Conservation (phyloP, 2,888 invertebrate genomes). For the Dascillus cervinus region DNA sequence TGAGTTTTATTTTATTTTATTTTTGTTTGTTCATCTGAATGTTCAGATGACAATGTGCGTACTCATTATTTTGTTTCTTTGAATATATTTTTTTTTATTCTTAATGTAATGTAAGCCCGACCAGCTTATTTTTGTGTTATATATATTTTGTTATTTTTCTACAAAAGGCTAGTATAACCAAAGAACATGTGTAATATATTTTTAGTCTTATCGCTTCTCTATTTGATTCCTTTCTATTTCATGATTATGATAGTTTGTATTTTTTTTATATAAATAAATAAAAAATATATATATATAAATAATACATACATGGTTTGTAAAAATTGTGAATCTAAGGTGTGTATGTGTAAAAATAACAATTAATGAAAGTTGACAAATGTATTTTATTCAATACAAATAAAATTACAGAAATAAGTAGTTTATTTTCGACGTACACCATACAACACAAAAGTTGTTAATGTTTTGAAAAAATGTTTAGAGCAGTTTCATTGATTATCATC, state of each 20-base stretch:
- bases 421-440: no score
- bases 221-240: constrained; percentile 11
- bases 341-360: constrained; percentile 35
- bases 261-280: no score
- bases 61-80: no score
- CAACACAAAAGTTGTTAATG: no score
- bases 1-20: no score
- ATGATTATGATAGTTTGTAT: constrained; percentile 21
- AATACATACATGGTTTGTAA: constrained; percentile 30
- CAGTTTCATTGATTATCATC: no score
- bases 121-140: constrained; percentile 2
- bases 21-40: constrained; percentile 16
- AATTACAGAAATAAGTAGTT: constrained; percentile 14
- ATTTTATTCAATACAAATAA: constrained; percentile 40
- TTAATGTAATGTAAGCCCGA: constrained; percentile 14
- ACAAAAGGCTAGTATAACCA: constrained; percentile 43
- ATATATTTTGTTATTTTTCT: constrained; percentile 18
- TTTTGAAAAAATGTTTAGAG: no score
- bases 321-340: constrained; percentile 35
- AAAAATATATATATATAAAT: no score
- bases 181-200: constrained; percentile 43
- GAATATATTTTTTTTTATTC: constrained; percentile 15
- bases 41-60: constrained; percentile 17
- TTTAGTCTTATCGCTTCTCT: constrained; percentile 27
- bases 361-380: constrained; percentile 41